Percentiles rank a stretch among this genome's conserved stretches.
phyloP scores from a whole-genome alignment of 2,888 invertebrate species.

The Plutella xylostella region DNA sequence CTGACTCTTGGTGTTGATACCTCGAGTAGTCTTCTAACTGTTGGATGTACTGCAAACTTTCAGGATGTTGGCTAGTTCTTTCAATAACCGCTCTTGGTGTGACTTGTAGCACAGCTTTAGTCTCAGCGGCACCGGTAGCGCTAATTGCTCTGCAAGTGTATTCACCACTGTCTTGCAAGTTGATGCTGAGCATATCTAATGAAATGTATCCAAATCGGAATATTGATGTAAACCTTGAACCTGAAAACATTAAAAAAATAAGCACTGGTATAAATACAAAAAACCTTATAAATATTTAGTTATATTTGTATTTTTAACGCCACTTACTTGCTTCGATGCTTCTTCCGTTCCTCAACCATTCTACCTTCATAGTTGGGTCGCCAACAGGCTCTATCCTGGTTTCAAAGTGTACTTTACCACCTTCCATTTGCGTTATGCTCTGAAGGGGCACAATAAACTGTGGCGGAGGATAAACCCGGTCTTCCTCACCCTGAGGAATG shows the following conservation, averaged over 20 bases:
- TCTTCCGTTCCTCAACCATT: constrained; percentile 95
- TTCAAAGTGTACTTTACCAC: constrained; percentile 96
- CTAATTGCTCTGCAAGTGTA: constrained; percentile 91
- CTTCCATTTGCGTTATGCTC: constrained; percentile 86
- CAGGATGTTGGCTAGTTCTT: constrained; percentile 90
- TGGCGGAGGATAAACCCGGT: constrained; percentile 89
- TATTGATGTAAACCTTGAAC: constrained; percentile 94
- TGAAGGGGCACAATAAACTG: constrained; percentile 91
- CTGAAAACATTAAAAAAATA: no score
- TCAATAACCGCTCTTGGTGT: constrained; percentile 87
- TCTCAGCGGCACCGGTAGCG: constrained; percentile 88
- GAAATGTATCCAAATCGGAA: constrained; percentile 99
- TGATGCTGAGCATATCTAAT: constrained; percentile 88
- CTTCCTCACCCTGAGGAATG: constrained; percentile 84
- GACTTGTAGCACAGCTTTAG: constrained; percentile 83
- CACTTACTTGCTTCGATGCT: constrained; percentile 91
- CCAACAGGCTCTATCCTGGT: constrained; percentile 97
- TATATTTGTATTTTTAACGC: constrained; percentile 41
- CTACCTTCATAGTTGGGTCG: constrained; percentile 95
- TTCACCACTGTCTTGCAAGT: constrained; percentile 88
- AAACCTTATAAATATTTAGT: constrained; percentile 90
- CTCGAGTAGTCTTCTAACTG: constrained; percentile 91
- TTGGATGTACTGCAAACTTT: constrained; percentile 90
- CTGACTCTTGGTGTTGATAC: constrained; percentile 86
- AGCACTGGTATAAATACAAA: no score